Conservation (phyloP, 1,140 invertebrate genomes). For the Maniola jurtina region DNA sequence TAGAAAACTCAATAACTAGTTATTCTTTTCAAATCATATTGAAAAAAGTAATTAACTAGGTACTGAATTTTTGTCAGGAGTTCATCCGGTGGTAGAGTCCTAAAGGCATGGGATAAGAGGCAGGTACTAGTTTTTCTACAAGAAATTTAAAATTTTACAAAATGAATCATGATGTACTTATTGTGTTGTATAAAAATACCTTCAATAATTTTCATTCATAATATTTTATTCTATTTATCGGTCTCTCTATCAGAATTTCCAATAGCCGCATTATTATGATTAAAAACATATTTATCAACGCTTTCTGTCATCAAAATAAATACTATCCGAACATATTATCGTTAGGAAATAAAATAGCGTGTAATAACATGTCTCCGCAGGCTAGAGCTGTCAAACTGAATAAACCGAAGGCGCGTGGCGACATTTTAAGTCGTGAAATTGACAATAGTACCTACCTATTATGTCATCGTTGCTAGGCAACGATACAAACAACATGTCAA, state of each 20-base stretch:
- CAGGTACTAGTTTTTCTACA: no score
- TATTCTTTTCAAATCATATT: no score
- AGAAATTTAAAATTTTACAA: no score
- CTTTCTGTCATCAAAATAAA: constrained; percentile 10
- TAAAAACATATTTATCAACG: constrained; percentile 19
- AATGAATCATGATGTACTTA: no score
- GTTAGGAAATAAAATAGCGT: constrained; percentile 19
- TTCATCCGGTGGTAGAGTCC: no score
- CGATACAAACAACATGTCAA: constrained; percentile 22
- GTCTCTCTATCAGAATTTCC: neutral
- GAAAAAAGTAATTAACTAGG: no score
- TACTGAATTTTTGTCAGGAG: no score
- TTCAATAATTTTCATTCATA: no score
- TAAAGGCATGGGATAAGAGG: no score
- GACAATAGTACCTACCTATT: constrained; percentile 24
- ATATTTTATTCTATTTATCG: no score
- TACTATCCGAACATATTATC: constrained; percentile 24
- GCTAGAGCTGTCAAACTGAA: constrained; percentile 18
- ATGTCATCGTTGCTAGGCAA: constrained; percentile 26
- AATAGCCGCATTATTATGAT: constrained; percentile 4
- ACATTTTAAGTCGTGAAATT: constrained; percentile 18
- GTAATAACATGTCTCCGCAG: constrained; percentile 21
- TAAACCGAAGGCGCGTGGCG: constrained; percentile 7
- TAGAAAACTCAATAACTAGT: no score
- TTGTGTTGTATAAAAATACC: no score